phyloP scores from a whole-genome alignment of 2,113 vertebrate species.

The Hoplias malabaricus region DNA sequence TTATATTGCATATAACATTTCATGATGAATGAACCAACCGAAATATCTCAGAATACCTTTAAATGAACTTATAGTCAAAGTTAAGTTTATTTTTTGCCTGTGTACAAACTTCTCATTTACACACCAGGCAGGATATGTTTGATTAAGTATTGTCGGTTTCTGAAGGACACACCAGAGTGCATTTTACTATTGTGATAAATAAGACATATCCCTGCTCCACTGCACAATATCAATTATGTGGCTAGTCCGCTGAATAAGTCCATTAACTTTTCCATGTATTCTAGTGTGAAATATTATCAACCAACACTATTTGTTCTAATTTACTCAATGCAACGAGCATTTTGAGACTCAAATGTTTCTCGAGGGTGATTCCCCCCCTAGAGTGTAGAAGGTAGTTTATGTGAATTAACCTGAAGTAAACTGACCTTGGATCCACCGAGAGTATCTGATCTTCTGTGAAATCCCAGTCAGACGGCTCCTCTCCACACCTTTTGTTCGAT shows the following conservation, averaged over 20 bases:
- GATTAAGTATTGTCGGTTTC: not conserved
- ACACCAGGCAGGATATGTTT: not conserved
- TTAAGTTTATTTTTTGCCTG: too few relatives aligned
- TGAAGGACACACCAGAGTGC: not conserved
- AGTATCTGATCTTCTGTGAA: not conserved
- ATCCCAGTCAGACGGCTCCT: not conserved
- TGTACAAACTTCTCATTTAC: not conserved
- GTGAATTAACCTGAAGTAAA: slow-evolving; percentile 1
- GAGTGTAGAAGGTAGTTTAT: not conserved
- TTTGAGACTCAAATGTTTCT: not conserved
- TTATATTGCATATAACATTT: not conserved
- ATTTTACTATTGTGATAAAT: not conserved
- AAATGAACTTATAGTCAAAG: too few relatives aligned
- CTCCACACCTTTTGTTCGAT: not conserved
- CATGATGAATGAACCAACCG: not conserved
- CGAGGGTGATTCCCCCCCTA: not conserved
- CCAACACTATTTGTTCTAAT: not conserved
- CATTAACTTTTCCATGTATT: not conserved
- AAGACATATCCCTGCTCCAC: not conserved
- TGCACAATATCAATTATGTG: not conserved
- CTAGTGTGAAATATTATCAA: not conserved
- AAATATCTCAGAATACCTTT: too few relatives aligned
- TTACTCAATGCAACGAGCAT: not conserved
- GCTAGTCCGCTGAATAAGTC: not conserved
- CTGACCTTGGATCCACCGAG: slow-evolving; percentile 29